Conservation (phyloP, 30 jellyfish, hydroid and myxozoan species). For the Phacellophora camtschatica region DNA sequence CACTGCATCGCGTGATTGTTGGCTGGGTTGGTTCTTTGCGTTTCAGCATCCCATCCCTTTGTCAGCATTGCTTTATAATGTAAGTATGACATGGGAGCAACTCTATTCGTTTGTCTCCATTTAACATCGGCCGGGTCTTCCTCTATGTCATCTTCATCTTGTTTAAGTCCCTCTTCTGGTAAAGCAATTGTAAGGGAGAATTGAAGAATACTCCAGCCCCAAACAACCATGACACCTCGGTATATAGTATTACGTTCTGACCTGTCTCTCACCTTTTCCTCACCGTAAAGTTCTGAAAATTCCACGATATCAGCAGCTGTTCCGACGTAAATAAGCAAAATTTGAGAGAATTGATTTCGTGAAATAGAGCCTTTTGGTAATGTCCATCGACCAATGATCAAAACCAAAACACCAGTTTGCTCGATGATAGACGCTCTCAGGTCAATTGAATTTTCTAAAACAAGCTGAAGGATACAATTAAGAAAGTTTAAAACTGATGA, state of each 20-base stretch:
- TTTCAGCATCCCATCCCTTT: slow-evolving; percentile 83
- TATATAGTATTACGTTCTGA: slow-evolving; percentile 30
- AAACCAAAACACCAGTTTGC: slow-evolving; percentile 91
- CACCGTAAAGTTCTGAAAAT: slow-evolving; percentile 79
- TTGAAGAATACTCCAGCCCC: slow-evolving; percentile 96
- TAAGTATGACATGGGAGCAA: slow-evolving; percentile 91
- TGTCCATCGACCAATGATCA: slow-evolving; percentile 96
- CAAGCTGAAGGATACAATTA: too few species aligned
- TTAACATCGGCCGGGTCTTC: slow-evolving; percentile 37
- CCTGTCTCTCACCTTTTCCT: slow-evolving; percentile 52
- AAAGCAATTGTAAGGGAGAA: slow-evolving; percentile 92
- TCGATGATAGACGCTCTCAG: slow-evolving; percentile 76
- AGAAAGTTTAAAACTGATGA: too few species aligned
- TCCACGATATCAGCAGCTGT: slow-evolving; percentile 99
- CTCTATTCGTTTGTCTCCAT: slow-evolving; percentile 87
- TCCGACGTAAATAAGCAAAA: slow-evolving; percentile 88
- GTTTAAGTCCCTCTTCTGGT: slow-evolving; percentile 92
- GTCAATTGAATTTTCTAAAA: slow-evolving; percentile 1
- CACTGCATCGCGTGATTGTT: slow-evolving; percentile 19
- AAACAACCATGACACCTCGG: slow-evolving; percentile 82
- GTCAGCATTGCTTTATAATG: slow-evolving; percentile 91
- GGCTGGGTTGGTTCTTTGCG: slow-evolving; percentile 1
- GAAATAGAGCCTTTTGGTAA: slow-evolving; percentile 97
- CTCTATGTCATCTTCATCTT: slow-evolving; percentile 70
- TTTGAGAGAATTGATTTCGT: slow-evolving; percentile 88